phyloP scores from a whole-genome alignment of 1,140 invertebrate species.

The Rhopalosiphum padi region DNA sequence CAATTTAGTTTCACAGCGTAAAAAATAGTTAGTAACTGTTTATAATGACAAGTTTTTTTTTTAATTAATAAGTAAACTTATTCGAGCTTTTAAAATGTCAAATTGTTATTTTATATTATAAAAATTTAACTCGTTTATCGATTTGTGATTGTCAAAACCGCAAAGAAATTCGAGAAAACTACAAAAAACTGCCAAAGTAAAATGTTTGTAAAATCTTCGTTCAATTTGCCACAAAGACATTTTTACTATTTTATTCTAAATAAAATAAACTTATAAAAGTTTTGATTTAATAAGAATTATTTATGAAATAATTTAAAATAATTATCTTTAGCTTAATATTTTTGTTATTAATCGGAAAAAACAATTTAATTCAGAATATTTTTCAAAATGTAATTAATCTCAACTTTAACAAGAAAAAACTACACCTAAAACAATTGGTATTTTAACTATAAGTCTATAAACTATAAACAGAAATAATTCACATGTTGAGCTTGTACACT shows the following conservation, averaged over 20 bases:
- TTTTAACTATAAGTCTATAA: background rate
- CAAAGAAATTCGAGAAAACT: too few species aligned
- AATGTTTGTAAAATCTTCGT: background rate
- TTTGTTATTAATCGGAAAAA: background rate
- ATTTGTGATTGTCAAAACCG: background rate
- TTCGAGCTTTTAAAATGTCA: background rate
- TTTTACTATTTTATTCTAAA: background rate
- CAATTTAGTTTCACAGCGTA: background rate
- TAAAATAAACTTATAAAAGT: background rate
- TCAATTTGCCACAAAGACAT: background rate
- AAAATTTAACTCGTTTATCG: background rate
- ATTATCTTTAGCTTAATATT: background rate
- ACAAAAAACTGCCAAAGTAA: constrained; percentile 1
- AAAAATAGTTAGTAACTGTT: background rate
- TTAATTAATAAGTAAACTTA: background rate
- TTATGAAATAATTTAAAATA: background rate
- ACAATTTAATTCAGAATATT: background rate
- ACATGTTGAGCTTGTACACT: background rate
- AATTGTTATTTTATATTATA: constrained; percentile 13
- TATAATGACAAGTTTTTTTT: background rate
- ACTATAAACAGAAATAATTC: background rate
- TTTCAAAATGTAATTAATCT: background rate
- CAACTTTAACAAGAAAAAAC: background rate
- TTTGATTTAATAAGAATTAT: background rate
- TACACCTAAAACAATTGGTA: background rate